These are phyloP conservation scores for Austrolebias charrua DNA, from an alignment of 2,797 vertebrate genomes.

Conservation along the genomic window DNA sequence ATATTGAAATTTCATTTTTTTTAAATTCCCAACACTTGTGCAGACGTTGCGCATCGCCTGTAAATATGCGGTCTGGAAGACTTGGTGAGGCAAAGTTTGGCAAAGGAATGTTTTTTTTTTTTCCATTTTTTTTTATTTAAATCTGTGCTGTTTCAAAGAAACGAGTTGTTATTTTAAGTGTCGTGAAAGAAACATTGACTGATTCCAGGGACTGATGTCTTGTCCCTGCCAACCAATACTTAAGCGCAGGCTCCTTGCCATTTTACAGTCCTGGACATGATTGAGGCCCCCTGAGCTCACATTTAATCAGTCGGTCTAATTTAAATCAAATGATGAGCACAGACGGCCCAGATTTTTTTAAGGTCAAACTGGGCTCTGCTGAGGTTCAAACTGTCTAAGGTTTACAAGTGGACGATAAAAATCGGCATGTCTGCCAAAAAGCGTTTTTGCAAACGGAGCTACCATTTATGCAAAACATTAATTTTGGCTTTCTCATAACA, in stretches of 20 bases:
- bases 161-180: conserved; percentile 58
- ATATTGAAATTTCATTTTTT: conserved; percentile 34
- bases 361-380: conserved; percentile 31
- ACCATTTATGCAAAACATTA: conserved; percentile 55
- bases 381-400: conserved; percentile 37
- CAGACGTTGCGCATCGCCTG: conserved; percentile 72
- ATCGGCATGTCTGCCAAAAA: conserved; percentile 53
- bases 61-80: conserved; percentile 65
- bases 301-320: conserved; percentile 56
- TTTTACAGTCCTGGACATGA: conserved; percentile 26
- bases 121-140: conserved; percentile 27
- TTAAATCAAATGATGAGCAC: conserved; percentile 46
- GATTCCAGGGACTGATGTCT: conserved; percentile 45
- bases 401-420: conserved; percentile 48
- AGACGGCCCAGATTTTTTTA: conserved; percentile 20
- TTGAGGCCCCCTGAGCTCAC: conserved; percentile 41
- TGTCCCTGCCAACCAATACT: conserved; percentile 58
- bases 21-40: conserved; percentile 50
- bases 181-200: conserved; percentile 62
- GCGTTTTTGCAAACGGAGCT: conserved; percentile 44
- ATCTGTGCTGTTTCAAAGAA: conserved; percentile 55
- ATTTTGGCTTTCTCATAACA: conserved; percentile 47
- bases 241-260: conserved; percentile 51
- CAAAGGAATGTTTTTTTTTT: conserved; percentile 31
- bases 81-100: conserved; percentile 60